Evolutionary conservation across 2,888 invertebrate genomes (phyloP).

Genomic region (Cremastinae sp.): DNA sequence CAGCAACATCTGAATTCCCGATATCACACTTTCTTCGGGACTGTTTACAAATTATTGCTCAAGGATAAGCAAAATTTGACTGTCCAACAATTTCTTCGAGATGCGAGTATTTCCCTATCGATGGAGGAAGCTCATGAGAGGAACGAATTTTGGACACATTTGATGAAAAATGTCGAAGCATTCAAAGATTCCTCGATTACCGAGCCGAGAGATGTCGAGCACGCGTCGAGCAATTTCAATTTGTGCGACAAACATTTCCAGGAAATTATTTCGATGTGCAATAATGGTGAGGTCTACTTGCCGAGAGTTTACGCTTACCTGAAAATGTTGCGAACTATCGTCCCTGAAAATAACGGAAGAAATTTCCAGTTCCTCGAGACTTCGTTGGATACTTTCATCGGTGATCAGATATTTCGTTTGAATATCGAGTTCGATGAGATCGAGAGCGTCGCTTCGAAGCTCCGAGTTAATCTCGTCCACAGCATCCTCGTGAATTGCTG

Average conservation of each 20-base stretch:
- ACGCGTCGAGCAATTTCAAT: constrained; percentile 16
- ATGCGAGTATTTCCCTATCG: constrained; percentile 69
- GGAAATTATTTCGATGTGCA: constrained; percentile 65
- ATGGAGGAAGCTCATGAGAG: constrained; percentile 68
- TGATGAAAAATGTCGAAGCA: constrained; percentile 60
- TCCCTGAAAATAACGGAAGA: constrained; percentile 62
- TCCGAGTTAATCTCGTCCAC: constrained; percentile 88
- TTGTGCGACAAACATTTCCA: constrained; percentile 62
- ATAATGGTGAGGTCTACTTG: constrained; percentile 67
- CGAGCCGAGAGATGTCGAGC: constrained; percentile 36
- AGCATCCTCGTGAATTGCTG: constrained; percentile 88
- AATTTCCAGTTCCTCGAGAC: constrained; percentile 64
- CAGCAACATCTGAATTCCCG: constrained; percentile 66
- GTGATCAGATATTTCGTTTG: constrained; percentile 84
- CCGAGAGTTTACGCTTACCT: constrained; percentile 68
- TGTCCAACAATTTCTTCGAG: constrained; percentile 67
- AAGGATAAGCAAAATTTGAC: constrained; percentile 66
- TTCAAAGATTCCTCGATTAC: constrained; percentile 56
- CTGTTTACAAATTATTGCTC: constrained; percentile 67
- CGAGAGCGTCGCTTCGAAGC: constrained; percentile 85
- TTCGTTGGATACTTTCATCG: constrained; percentile 72
- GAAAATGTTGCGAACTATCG: constrained; percentile 68
- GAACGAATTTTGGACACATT: constrained; percentile 70
- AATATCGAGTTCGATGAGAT: constrained; percentile 86
- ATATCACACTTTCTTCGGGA: constrained; percentile 67